phyloP scores from a whole-genome alignment of 2,113 vertebrate genomes.

The Rostratula benghalensis region DNA sequence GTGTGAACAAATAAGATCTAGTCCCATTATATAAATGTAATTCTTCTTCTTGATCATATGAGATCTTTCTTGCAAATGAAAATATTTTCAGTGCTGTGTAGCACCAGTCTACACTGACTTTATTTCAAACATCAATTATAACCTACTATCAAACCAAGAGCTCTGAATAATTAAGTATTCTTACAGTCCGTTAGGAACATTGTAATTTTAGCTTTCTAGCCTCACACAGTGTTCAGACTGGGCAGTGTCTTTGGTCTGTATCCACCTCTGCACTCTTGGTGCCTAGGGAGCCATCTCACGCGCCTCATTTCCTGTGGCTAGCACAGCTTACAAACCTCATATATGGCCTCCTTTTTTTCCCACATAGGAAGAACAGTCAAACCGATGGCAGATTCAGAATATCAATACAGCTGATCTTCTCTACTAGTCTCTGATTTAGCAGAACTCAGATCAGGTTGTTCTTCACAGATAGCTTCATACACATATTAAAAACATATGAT shows the following conservation, averaged over 20 bases:
- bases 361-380: neutral
- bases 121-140: neutral
- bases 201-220: neutral
- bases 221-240: neutral
- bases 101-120: neutral
- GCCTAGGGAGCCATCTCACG: neutral
- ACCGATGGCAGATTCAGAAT: neutral
- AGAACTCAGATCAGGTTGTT: neutral
- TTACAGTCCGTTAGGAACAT: neutral
- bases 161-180: neutral
- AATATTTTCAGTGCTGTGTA: neutral
- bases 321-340: neutral
- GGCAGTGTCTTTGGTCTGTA: neutral
- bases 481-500: neutral
- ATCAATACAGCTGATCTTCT: neutral
- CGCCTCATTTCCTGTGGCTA: rapidly evolving
- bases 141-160: neutral
- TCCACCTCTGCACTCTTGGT: neutral
- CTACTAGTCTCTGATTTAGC: neutral
- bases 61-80: neutral
- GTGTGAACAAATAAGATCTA: neutral
- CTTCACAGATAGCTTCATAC: neutral
- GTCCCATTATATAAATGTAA: neutral
- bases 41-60: neutral
- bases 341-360: neutral